Evolutionary conservation across 2,113 vertebrate genomes (phyloP).

Genomic region (Psilopsiagon aymara): DNA sequence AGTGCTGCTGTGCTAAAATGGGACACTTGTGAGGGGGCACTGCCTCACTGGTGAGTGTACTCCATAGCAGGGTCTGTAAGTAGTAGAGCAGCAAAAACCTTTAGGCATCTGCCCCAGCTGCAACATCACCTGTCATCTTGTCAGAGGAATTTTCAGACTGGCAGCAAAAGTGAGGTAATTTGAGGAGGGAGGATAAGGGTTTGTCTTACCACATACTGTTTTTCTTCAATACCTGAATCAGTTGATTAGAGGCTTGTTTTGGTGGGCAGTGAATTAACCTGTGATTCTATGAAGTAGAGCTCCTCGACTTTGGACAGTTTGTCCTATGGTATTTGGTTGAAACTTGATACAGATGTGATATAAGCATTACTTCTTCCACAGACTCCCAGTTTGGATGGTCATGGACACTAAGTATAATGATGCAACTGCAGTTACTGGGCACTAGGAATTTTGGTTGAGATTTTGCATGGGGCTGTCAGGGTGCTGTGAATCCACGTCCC

Average conservation of each 20-base stretch:
- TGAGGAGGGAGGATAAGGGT: neutral
- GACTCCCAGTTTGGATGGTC: neutral
- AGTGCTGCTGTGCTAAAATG: neutral
- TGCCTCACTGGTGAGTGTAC: neutral
- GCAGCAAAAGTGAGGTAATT: neutral
- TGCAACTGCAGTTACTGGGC: neutral
- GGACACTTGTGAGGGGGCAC: accelerated
- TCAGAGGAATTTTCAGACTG: neutral
- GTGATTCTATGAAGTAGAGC: neutral
- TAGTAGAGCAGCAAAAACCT: neutral
- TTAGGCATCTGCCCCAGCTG: neutral
- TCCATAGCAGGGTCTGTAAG: no score
- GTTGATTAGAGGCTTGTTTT: neutral
- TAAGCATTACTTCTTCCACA: neutral
- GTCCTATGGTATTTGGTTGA: neutral
- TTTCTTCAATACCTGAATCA: neutral
- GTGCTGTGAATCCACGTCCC: neutral
- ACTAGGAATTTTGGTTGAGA: neutral
- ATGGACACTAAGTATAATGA: neutral
- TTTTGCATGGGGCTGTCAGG: neutral
- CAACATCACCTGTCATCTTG: accelerated
- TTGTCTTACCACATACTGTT: neutral
- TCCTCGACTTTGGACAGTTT: neutral
- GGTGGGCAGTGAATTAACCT: neutral
- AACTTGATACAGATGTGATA: neutral